phyloP scores from a whole-genome alignment of 2,888 invertebrate genomes.

The Ashinkailepas kermadecensis region DNA sequence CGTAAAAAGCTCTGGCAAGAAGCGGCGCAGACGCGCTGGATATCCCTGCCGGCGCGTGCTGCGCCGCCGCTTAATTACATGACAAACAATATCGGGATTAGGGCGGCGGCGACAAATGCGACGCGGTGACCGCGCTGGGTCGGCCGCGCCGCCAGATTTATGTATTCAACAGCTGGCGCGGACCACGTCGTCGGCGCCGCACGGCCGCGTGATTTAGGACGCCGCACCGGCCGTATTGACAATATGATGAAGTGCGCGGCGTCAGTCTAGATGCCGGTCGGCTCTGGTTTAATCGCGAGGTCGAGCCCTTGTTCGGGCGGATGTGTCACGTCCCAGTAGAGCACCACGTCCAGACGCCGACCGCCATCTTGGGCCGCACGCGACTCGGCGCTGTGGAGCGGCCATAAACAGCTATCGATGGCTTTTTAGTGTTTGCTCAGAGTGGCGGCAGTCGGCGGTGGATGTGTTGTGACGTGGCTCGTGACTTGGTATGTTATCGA shows the following conservation, averaged over 20 bases:
- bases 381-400: background rate
- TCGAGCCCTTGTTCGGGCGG: background rate
- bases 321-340: background rate
- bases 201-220: background rate
- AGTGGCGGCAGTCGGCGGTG: background rate
- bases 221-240: background rate
- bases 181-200: background rate
- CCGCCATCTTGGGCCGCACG: background rate
- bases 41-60: background rate
- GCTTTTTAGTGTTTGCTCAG: background rate
- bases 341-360: background rate
- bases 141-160: background rate
- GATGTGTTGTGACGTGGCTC: background rate
- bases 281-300: background rate
- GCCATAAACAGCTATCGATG: background rate
- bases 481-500: background rate
- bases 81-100: conserved; percentile 18
- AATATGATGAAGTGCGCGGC: background rate
- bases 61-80: background rate
- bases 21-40: background rate
- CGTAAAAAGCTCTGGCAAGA: background rate
- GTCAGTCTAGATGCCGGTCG: background rate
- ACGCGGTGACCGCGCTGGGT: background rate
- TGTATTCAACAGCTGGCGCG: background rate
- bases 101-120: background rate